Evolutionary conservation across 2,797 vertebrate genomes (phyloP).

Genomic region (Hylomyscus alleni): DNA sequence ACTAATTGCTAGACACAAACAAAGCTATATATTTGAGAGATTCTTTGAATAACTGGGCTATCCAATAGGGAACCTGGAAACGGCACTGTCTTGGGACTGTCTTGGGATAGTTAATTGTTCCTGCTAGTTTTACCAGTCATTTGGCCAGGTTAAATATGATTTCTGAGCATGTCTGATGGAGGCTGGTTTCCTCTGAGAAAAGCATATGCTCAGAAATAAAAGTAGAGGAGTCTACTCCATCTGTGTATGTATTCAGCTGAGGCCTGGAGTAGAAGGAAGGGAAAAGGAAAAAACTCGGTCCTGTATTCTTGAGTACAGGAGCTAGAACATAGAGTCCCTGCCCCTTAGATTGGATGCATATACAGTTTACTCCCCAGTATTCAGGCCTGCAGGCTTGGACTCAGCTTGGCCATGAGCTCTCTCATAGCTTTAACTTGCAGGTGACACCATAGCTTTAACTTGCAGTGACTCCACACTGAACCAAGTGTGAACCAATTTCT

Average conservation of each 20-base stretch:
- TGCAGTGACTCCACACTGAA: not conserved
- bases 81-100: not conserved
- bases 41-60: not conserved
- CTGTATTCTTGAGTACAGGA: not conserved
- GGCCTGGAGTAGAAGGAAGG: not conserved
- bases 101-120: not conserved
- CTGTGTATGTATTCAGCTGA: not conserved
- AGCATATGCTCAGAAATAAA: not conserved
- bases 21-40: not conserved
- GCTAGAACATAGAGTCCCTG: not conserved
- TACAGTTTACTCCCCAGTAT: not conserved
- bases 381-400: not conserved
- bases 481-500: not conserved
- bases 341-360: not conserved
- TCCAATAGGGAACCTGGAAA: not conserved
- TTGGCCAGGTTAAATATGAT: not conserved
- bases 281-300: too few relatives aligned
- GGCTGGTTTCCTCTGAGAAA: not conserved
- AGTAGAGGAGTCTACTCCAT: not conserved
- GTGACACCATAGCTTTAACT: not conserved
- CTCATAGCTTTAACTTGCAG: not conserved
- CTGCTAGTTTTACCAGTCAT: not conserved
- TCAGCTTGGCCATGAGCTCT: not conserved
- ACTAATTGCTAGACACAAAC: not conserved
- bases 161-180: not conserved